These are phyloP conservation scores for Episyrphus balteatus DNA, from an alignment of 1,140 invertebrate species.

Conservation along the genomic window DNA sequence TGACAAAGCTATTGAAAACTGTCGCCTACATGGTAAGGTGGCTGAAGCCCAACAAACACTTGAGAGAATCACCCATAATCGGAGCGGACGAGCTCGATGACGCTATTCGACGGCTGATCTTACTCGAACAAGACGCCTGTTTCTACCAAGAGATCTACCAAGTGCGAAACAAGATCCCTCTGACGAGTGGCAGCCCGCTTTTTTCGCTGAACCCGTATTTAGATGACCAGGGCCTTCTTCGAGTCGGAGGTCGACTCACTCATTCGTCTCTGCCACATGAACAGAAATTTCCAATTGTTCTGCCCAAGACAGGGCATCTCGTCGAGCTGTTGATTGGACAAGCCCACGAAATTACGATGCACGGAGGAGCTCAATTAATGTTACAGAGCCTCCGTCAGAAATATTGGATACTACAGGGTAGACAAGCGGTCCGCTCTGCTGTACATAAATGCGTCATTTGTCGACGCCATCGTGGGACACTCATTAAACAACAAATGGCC, in stretches of 20 bases:
- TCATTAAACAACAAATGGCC: conserved; percentile 19
- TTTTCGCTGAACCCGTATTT: conserved; percentile 9
- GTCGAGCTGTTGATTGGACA: conserved; percentile 4
- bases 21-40: background rate
- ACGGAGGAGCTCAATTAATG: conserved; percentile 12
- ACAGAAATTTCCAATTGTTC: conserved; percentile 8
- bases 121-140: background rate
- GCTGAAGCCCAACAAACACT: background rate
- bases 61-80: background rate
- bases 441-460: background rate
- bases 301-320: conserved; percentile 2
- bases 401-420: conserved; percentile 17
- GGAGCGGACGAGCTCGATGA: background rate
- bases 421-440: conserved; percentile 7
- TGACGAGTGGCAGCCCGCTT: conserved; percentile 1
- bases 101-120: background rate
- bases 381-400: conserved; percentile 3
- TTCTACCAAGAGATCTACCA: background rate
- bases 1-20: background rate
- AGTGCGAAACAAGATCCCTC: background rate
- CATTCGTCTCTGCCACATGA: background rate
- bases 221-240: conserved; percentile 9
- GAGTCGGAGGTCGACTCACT: conserved; percentile 16
- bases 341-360: conserved; percentile 6
- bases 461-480: background rate